A percentile compares a stretch with the other conserved stretches of the same genome.
Evolutionary conservation across 2,113 vertebrate species (phyloP).

Genomic region (Podarcis muralis): DNA sequence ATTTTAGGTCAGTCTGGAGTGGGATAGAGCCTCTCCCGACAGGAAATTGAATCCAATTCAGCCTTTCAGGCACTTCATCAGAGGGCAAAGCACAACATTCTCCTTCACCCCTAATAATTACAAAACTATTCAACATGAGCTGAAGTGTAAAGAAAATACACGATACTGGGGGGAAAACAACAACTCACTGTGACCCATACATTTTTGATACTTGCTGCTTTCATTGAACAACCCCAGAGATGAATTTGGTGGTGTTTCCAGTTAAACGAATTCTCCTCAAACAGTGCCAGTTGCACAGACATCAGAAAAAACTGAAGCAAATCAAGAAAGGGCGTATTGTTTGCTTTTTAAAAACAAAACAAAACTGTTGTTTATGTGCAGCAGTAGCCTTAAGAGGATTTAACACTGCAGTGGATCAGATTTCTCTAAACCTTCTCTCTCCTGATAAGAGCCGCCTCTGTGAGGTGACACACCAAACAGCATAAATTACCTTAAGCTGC

Average conservation of each 20-base stretch:
- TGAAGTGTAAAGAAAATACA: conserved; percentile 40
- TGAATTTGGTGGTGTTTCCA: conserved; percentile 61
- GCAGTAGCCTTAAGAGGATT: conserved; percentile 70
- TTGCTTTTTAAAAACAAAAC: not conserved
- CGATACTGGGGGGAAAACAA: conserved; percentile 36
- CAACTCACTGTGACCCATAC: conserved; percentile 58
- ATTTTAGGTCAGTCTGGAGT: no score
- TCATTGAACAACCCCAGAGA: conserved; percentile 59
- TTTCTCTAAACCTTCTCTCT: conserved; percentile 73
- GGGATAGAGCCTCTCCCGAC: no score
- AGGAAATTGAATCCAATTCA: no score
- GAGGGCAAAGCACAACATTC: no score
- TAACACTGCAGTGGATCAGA: conserved; percentile 77
- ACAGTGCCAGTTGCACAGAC: conserved; percentile 59
- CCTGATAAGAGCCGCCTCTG: conserved; percentile 71
- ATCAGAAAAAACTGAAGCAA: conserved; percentile 76
- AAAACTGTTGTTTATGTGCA: conserved; percentile 60
- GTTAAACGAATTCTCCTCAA: conserved; percentile 67
- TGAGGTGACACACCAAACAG: conserved; percentile 75
- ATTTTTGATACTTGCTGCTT: conserved; percentile 54
- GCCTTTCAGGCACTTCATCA: no score
- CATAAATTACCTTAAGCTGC: conserved; percentile 80
- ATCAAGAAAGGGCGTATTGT: conserved; percentile 56
- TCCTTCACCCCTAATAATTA: not conserved
- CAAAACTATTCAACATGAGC: not conserved